phyloP scores from a whole-genome alignment of 2,888 invertebrate species.

The Frankliniella intonsa region DNA sequence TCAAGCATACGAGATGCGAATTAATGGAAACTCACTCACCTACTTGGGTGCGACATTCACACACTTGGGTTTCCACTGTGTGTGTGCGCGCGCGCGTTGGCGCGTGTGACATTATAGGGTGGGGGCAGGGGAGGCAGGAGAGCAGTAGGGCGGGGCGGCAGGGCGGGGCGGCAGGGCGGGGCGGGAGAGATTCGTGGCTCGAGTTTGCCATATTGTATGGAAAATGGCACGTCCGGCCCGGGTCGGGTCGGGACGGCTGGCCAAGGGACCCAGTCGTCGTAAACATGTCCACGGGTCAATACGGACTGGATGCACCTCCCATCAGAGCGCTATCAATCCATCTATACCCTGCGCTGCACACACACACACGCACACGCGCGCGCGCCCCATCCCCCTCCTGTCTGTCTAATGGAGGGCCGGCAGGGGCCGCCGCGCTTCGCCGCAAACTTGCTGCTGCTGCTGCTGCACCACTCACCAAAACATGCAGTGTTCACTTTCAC shows the following conservation, averaged over 20 bases:
- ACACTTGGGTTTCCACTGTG: too few species aligned
- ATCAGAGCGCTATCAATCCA: neutral
- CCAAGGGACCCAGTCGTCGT: slow-evolving; percentile 15
- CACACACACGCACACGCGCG: neutral
- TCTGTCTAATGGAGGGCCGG: too few species aligned
- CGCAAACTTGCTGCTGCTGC: neutral
- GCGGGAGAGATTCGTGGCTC: neutral
- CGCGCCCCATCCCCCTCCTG: neutral
- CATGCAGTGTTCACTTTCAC: too few species aligned
- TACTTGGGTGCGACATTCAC: too few species aligned
- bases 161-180: neutral
- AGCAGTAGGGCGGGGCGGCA: neutral
- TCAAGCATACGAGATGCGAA: too few species aligned
- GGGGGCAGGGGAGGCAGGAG: too few species aligned
- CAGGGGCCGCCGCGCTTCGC: too few species aligned
- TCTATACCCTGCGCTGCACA: neutral
- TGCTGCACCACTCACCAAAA: neutral
- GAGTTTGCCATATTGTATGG: slow-evolving; percentile 21
- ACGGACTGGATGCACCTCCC: slow-evolving; percentile 8
- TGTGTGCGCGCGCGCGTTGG: too few species aligned
- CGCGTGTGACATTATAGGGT: too few species aligned
- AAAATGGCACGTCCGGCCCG: slow-evolving; percentile 11
- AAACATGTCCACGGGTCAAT: slow-evolving; percentile 20
- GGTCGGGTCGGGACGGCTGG: neutral
- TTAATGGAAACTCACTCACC: too few species aligned